Evolutionary conservation across 2,113 vertebrate genomes (phyloP).

Genomic region (Apodemus sylvaticus): DNA sequence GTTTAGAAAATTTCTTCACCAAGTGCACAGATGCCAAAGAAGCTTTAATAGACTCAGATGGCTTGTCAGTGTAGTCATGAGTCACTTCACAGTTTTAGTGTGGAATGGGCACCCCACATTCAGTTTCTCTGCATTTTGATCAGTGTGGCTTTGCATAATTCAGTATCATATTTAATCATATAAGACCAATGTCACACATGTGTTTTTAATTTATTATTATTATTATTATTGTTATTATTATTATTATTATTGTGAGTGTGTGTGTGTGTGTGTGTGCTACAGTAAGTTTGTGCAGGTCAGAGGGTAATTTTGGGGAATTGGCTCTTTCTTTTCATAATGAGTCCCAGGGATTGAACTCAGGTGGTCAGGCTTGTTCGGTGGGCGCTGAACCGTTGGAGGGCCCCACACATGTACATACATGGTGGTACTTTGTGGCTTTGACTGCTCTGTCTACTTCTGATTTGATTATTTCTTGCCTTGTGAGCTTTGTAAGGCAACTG

Average conservation of each 20-base stretch:
- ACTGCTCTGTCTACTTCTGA: too few species aligned
- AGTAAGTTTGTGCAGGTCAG: background rate
- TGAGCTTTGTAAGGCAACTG: background rate
- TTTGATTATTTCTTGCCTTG: background rate
- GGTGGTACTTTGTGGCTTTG: background rate
- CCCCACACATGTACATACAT: too few species aligned
- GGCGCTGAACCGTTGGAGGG: background rate
- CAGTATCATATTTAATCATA: background rate
- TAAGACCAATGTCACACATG: background rate
- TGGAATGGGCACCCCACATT: background rate
- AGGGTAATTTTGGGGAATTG: background rate
- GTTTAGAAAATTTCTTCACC: background rate
- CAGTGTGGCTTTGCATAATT: background rate
- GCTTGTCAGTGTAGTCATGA: background rate
- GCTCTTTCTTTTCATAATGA: background rate
- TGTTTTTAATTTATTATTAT: background rate
- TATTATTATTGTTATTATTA: background rate
- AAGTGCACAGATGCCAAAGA: background rate
- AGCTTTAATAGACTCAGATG: background rate
- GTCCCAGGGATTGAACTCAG: background rate
- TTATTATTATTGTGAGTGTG: background rate
- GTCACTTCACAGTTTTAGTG: background rate
- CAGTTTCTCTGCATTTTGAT: background rate
- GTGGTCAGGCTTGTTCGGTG: background rate
- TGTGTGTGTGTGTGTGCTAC: background rate